Percentiles rank a stretch among this genome's conserved stretches.
These are phyloP conservation scores for Zoanthus sociatus DNA, from an alignment of 92 coral and sea anemone genomes.

Conservation along the genomic window DNA sequence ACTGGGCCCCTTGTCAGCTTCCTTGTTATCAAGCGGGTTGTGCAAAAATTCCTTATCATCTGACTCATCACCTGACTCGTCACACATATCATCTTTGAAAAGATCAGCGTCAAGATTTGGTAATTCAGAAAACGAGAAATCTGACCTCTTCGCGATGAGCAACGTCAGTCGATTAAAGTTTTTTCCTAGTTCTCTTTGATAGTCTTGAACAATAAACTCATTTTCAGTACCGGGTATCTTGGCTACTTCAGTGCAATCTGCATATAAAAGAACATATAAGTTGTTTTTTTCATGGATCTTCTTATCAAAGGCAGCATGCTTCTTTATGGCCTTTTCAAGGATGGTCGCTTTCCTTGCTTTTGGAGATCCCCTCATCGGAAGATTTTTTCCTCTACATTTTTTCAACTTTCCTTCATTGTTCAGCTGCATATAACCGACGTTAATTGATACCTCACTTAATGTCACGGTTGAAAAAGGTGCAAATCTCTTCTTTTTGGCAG, in stretches of 20 bases:
- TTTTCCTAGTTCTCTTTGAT: conserved; percentile 11
- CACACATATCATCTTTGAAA: not conserved
- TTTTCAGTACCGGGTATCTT: conserved; percentile 12
- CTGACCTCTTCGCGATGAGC: not conserved
- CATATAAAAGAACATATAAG: not conserved
- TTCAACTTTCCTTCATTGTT: conserved; percentile 12
- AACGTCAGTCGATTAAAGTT: conserved; percentile 21
- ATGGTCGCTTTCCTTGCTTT: conserved; percentile 1
- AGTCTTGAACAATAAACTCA: not conserved
- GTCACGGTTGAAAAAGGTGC: not conserved
- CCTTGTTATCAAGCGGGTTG: too few species aligned
- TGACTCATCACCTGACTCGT: not conserved
- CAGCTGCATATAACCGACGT: conserved; percentile 1
- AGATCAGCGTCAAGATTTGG: conserved; percentile 10
- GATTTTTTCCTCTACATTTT: conserved; percentile 1
- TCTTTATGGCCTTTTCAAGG: conserved; percentile 5
- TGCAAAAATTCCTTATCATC: not conserved
- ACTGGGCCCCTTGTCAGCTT: too few species aligned
- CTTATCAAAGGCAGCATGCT: conserved; percentile 2
- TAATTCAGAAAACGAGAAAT: not conserved
- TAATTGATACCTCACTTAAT: conserved; percentile 1
- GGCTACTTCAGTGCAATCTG: conserved; percentile 2
- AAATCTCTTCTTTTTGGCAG: conserved; percentile 8
- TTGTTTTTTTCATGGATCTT: not conserved
- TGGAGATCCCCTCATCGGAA: conserved; percentile 15